Evolutionary conservation across 2,888 invertebrate genomes (phyloP), one percentile per base, ranked within the genome.

Genomic region (Tachina grossa): DNA sequence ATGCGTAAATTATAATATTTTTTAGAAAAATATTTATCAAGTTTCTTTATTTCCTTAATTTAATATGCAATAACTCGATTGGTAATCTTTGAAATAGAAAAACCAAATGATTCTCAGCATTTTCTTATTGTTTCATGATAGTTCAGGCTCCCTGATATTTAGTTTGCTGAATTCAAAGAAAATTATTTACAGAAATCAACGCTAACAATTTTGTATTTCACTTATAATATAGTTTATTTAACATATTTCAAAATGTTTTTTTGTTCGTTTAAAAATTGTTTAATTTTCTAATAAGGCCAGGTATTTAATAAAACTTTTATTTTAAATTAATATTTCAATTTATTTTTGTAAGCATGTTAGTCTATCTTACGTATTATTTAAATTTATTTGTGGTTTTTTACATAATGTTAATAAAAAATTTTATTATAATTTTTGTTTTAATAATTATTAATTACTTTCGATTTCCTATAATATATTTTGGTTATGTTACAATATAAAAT

Each of bases 301-400:
- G 81, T 81, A 81, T 81, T 75, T 81, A 75, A 81, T 61, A 59
- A 69, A 39, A 31, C n/a, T 45, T 53, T 68, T 45, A 75, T n/a
- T 19, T 68, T 81, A 80, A 72, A 65, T 57, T 41, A 66, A 39
- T 16, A 43, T 80, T 74, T 49, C 49, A 74, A 43, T 43, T 74
- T 6, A 31, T 51, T 68, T 74, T 65, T 68, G 22, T 71, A 57
- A 59, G 76, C 63, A 71, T 76, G 63, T 76, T 81, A 75, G 43
- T 80, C 31, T 45, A 75, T 63, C 65, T 53, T 53, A 75, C 45
- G 51, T 71, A 74, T 5, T 55, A 9, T 55, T 66, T 57, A 14
- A 31, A 47, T 55, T 66, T 59, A 41, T 59, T 68, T 68, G 59
- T 53, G 61, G 43, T 45, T 49, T 69, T 51, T 65, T 49, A 57